phyloP scores from a whole-genome alignment of 37 sponge, comb jelly and placozoan genomes.

The Bolinopsis microptera region DNA sequence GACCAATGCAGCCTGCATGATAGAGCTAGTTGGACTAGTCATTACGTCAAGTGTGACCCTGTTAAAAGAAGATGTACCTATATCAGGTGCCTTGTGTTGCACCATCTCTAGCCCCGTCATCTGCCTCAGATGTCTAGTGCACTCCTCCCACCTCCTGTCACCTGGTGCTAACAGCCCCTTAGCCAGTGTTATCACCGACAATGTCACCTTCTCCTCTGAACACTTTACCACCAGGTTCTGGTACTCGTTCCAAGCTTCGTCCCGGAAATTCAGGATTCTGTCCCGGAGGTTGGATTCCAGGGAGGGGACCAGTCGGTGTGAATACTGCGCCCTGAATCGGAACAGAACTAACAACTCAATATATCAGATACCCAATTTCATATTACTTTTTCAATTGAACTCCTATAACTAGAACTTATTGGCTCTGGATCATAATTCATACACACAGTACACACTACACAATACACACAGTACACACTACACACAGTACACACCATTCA shows the following conservation, averaged over 20 bases:
- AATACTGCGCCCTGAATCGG: constrained; percentile 41
- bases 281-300: constrained; percentile 44
- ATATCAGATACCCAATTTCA: too few species aligned
- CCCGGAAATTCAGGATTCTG: constrained; percentile 23
- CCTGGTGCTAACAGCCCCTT: constrained; percentile 56
- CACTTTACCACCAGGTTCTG: constrained; percentile 36
- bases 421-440: too few species aligned
- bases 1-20: too few species aligned
- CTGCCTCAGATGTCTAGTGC: constrained; percentile 60
- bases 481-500: constrained; percentile 16
- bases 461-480: too few species aligned
- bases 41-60: too few species aligned
- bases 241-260: constrained; percentile 50
- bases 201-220: neutral
- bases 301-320: constrained; percentile 58
- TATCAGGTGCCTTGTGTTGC: neutral
- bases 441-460: too few species aligned
- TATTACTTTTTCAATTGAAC: too few species aligned
- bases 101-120: constrained; percentile 50
- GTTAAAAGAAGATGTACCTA: too few species aligned
- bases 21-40: too few species aligned
- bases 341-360: too few species aligned
- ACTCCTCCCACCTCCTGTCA: constrained; percentile 61
- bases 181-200: constrained; percentile 49
- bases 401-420: too few species aligned